Base-by-base conservation (phyloP, 1,140 invertebrate species). In the Aphelenchoides fujianensis region DNA sequence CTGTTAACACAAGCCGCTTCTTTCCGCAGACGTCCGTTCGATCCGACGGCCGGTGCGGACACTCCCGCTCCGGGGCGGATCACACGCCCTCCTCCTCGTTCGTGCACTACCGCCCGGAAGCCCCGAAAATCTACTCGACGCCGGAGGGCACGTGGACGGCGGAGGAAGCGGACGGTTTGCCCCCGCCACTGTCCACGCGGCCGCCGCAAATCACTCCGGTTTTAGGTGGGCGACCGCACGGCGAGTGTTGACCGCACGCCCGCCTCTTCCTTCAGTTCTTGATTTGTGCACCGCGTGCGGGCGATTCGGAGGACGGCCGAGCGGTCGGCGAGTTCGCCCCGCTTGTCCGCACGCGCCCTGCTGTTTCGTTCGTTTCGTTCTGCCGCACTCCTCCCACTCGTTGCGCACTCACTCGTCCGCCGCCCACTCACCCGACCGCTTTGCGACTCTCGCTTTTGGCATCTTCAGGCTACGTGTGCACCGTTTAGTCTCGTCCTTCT, bases 401-500 rank as follows among this genome's bases (percentile, higher is more conserved):
- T 7, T 59, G 28, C 55, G 5, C 55, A 5, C 7, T 30, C 55
- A 59, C 55, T 7, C 55, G n/a, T n/a, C n/a, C n/a, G n/a, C 19
- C 55, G 28, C 12, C 19, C 5, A 59, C 19, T 23, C 34, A 59
- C 28, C 12, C 28, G 12, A 59, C 28, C 5, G 55, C 5, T 59
- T 19, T 59, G 5, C 5, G 7, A 7, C 5, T 59, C 23, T 5
- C 55, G 55, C 55, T 19, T 59, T 23, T 59, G 5, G 55, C 12
- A 59, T 5, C 34, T 59, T 27, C 55, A 59, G 55, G 55, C 5
- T 59, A 30, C 34, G 55, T 59, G 28, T 59, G 55, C 55, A 59
- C 55, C 55, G 55, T 59, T 5, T 59, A 59, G 55, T 23, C 34
- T 59, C n/a, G n/a, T n/a, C n/a, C n/a, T n/a, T n/a, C n/a, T n/a